These are phyloP conservation scores for Himalopsyche japonica DNA, from an alignment of 2,888 invertebrate genomes.

Conservation along the genomic window DNA sequence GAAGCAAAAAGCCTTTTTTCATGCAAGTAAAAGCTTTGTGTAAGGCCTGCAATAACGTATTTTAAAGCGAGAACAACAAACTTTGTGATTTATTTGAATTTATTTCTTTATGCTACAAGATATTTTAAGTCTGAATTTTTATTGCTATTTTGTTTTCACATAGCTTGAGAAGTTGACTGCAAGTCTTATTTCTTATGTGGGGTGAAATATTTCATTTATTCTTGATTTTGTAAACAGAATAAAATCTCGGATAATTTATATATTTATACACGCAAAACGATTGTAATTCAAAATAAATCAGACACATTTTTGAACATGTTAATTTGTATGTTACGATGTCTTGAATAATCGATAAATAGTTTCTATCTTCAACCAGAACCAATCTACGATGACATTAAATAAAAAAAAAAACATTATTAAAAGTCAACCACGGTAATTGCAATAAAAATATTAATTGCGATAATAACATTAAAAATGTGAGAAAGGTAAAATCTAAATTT, in stretches of 20 bases:
- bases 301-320: too few relatives aligned
- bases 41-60: not conserved
- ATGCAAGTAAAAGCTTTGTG: not conserved
- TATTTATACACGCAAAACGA: not conserved
- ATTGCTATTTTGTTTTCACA: not conserved
- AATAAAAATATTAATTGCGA: too few relatives aligned
- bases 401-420: too few relatives aligned
- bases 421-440: too few relatives aligned
- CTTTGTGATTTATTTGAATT: not conserved
- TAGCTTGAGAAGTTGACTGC: not conserved
- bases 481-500: too few relatives aligned
- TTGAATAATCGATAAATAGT: too few relatives aligned
- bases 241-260: not conserved
- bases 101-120: not conserved
- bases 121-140: not conserved
- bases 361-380: too few relatives aligned
- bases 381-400: too few relatives aligned
- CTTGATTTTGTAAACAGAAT: not conserved
- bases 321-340: too few relatives aligned
- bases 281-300: too few relatives aligned
- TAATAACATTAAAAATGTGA: too few relatives aligned
- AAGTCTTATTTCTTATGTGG: not conserved
- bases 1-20: not conserved
- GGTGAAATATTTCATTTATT: not conserved
- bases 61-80: not conserved